phyloP scores from a whole-genome alignment of 92 coral and sea anemone species.

The Porites divaricata region DNA sequence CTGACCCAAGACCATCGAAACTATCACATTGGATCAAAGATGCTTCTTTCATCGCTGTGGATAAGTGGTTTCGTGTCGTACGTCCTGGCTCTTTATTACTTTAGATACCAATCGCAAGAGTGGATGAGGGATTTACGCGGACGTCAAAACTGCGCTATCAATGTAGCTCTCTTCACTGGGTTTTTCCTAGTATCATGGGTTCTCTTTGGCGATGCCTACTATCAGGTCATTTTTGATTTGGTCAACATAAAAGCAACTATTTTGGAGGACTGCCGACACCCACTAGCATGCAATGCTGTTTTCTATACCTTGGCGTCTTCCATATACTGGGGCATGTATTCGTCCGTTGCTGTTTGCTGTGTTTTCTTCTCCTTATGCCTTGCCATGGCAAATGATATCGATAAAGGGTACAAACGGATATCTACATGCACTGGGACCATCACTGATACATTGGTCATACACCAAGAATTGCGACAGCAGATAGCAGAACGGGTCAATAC shows the following conservation, averaged over 20 bases:
- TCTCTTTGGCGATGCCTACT: conserved; percentile 59
- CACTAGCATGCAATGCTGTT: conserved; percentile 37
- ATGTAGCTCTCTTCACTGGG: conserved; percentile 44
- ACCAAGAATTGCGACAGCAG: conserved; percentile 48
- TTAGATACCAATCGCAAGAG: conserved; percentile 41
- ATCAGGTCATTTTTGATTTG: conserved; percentile 65
- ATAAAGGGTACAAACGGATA: conserved; percentile 60
- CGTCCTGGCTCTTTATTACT: conserved; percentile 45
- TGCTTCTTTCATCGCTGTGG: conserved; percentile 61
- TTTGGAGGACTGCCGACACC: conserved; percentile 31
- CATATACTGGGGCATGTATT: conserved; percentile 65
- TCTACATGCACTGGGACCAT: conserved; percentile 45
- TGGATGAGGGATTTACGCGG: conserved; percentile 43
- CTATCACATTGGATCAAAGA: conserved; percentile 59
- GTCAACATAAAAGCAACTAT: conserved; percentile 56
- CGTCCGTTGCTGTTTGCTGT: conserved; percentile 60
- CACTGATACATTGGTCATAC: conserved; percentile 23
- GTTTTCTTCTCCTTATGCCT: conserved; percentile 55
- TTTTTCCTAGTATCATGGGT: conserved; percentile 53
- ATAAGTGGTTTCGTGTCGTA: conserved; percentile 48
- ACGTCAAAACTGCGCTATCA: conserved; percentile 39
- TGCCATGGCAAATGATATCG: conserved; percentile 49
- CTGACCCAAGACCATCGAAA: conserved; percentile 25
- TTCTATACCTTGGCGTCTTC: conserved; percentile 53
- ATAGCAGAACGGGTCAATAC: conserved; percentile 35